Base-by-base conservation (phyloP, 2,888 invertebrate genomes). In the Aporophyla lueneburgensis region DNA sequence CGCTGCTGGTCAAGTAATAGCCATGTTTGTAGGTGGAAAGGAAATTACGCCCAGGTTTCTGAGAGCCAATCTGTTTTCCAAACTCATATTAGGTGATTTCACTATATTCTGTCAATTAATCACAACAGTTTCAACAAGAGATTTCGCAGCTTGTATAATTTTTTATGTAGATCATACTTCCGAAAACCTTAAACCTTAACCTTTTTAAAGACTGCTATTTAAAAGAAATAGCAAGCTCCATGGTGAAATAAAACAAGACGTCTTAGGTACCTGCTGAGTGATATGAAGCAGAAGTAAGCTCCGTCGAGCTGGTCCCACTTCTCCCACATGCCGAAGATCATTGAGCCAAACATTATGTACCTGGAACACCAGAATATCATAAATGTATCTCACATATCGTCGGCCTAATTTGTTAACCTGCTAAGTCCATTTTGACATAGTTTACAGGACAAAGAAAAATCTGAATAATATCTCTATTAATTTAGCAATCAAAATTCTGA, bases 261-360 rank as follows among this genome's bases (percentile, higher is more conserved):
- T n/a, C 21, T 16, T 46, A 46, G 43, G 43, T 83, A 96, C 97
- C 98, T 98, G 96, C 98, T 99, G 78, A 99, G 97, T 5, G 99
- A 99, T 91, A 99, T 99, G 94, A 99, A 99, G 92, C 99, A 99
- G 96, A 99, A 99, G 95, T 99, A 99, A 74, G 99, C 99, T 71
- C 99, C 99, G 88, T 99, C 99, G 81, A 99, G 97, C 91, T 98
- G 98, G 87, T 98, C 97, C 99, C 99, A 99, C 56, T 98, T 97
- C 93, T 99, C 99, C 99, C 99, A 99, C 91, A 98, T 97, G 5
- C 98, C 97, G 94, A 99, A 99, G 69, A 99, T 97, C 91, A 98
- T 96, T 2, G 99, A 99, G 27, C 99, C 99, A 76, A 99, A 98
- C 90, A 98, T 97, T 75, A 99, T 97, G 94, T 99, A 99, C 78